A percentile compares a stretch with the other conserved stretches of the same genome.
These are phyloP conservation scores for Drosophila nigrodunni DNA, from an alignment of 1,140 invertebrate genomes.

Conservation along the genomic window DNA sequence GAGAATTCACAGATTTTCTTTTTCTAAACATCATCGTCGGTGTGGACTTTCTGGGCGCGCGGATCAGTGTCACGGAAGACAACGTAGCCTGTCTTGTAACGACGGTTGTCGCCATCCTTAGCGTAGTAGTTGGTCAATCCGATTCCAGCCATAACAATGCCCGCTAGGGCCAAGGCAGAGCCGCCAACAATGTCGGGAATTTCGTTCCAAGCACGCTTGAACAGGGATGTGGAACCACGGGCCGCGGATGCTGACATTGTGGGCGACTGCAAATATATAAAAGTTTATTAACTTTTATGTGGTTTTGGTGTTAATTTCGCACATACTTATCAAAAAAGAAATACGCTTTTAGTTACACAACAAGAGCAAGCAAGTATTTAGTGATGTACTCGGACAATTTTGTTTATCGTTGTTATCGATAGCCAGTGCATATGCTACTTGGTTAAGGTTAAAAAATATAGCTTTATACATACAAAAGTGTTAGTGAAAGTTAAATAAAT, in stretches of 20 bases:
- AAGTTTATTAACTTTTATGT: background rate
- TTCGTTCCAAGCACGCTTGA: constrained; percentile 87
- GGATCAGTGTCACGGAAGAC: constrained; percentile 88
- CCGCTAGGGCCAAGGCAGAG: constrained; percentile 85
- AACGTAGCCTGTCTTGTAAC: constrained; percentile 87
- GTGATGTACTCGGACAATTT: constrained; percentile 24
- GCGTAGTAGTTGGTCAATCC: constrained; percentile 86
- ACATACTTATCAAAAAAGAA: constrained; percentile 57
- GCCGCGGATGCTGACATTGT: constrained; percentile 74
- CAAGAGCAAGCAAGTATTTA: constrained; percentile 46
- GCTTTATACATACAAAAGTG: too few species aligned
- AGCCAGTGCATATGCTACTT: background rate
- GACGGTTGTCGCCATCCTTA: constrained; percentile 88
- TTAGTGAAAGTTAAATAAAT: too few species aligned
- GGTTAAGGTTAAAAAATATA: background rate
- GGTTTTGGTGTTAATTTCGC: background rate
- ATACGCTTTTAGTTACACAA: constrained; percentile 60
- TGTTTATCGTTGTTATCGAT: constrained; percentile 28
- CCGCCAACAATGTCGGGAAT: constrained; percentile 88
- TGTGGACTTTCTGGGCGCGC: constrained; percentile 85
- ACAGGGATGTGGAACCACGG: constrained; percentile 74
- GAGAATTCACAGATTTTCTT: constrained; percentile 36
- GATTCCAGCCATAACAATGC: constrained; percentile 85
- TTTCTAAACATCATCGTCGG: constrained; percentile 78
- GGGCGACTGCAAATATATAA: constrained; percentile 15